Evolutionary conservation across 2,797 vertebrate species (phyloP), one percentile per base, ranked within the genome.

Genomic region (Sciurus carolinensis): DNA sequence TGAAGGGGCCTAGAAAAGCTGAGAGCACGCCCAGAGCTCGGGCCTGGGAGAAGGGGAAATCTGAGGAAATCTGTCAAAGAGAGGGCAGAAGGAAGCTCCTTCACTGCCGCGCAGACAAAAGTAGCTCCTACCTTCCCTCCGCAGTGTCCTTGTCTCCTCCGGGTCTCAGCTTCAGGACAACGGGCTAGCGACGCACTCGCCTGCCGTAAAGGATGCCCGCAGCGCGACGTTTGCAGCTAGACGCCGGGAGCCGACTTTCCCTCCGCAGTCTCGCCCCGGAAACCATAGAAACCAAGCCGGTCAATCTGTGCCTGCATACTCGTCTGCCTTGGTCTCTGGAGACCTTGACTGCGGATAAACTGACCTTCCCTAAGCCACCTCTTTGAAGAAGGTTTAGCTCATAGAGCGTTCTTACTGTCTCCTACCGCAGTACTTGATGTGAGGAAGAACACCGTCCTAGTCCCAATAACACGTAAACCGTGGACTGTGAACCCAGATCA

Each of bases 221-320:
- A 28, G 73, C 80, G 26, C 90, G 96, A 97, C 97, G 66, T 57
- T 83, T n/a, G 73, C 62, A 11, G 95, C 88, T 52, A 95, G 92
- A 94, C 90, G 2, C 30, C 47, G 2, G 52, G n/a, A 76, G 66
- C 9, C 33, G 50, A 52, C 50, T 10, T 30, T 14, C 6, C 22
- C 26, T 42, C 44, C 0, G 44, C 79, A 1, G 1, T 18, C 22
- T 3, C 4, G 24, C 26, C 39, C n/a, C 6, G 75, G 87, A 91
- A 96, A 87, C 92, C 67, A 33, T 59, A 87, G 93, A 54, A 88
- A 95, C 81, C 18, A 36, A 84, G 1, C 39, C 4, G 12, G 0
- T 3, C 4, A 4, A 8, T 39, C 3, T 95, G 84, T 84, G 77
- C 87, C 47, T 95, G 97, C 80, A 87, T 77, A 0, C 2, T 6